Conservation (phyloP, 2,113 vertebrate species). For the Oncorhynchus gorbuscha region DNA sequence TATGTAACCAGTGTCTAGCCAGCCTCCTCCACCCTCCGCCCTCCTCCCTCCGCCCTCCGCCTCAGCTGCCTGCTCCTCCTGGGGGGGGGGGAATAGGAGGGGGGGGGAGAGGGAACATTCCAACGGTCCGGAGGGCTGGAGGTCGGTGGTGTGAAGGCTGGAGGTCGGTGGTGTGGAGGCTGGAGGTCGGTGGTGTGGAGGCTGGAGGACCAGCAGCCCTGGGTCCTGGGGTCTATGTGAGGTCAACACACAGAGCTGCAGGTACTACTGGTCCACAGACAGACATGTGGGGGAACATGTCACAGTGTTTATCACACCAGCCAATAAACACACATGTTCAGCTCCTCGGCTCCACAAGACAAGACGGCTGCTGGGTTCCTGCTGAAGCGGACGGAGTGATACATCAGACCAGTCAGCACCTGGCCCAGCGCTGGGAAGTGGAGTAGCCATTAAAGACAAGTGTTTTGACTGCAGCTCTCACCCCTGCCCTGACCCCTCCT, state of each 20-base stretch:
- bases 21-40: background rate
- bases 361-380: background rate
- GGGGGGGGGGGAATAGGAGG: background rate
- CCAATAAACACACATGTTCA: conserved; percentile 34
- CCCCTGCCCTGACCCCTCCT: background rate
- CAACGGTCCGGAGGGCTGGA: conserved; percentile 13
- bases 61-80: conserved; percentile 32
- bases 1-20: conserved; percentile 24
- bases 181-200: background rate
- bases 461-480: conserved; percentile 16
- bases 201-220: background rate
- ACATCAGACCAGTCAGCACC: conserved; percentile 4
- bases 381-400: background rate
- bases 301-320: conserved; percentile 52
- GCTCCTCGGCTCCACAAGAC: background rate
- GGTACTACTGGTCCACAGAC: background rate
- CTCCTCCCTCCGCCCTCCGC: too few species aligned
- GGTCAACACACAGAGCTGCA: conserved; percentile 30
- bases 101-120: conserved; percentile 20
- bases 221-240: conserved; percentile 23
- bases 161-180: background rate
- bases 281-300: conserved; percentile 25
- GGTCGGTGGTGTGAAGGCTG: background rate
- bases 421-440: background rate
- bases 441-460: background rate